These are phyloP conservation scores for Zygothrica quintamaculata DNA, from an alignment of 2,888 invertebrate species.

Conservation along the genomic window DNA sequence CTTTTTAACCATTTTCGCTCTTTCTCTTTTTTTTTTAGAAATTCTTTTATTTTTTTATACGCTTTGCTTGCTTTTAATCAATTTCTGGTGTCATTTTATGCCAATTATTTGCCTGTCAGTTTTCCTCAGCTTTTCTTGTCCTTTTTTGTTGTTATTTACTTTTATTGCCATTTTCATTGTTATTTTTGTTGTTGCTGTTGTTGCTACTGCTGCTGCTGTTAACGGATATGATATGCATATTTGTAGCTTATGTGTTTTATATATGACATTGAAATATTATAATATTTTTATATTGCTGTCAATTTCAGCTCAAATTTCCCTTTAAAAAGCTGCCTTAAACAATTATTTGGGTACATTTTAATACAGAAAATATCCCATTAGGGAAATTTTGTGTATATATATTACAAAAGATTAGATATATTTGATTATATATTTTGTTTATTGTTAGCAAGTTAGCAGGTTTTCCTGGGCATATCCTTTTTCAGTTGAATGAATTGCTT, in stretches of 20 bases:
- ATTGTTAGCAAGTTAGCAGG: too few species aligned
- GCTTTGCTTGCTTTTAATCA: constrained; percentile 60
- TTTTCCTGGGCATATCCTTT: too few species aligned
- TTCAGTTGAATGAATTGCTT: too few species aligned
- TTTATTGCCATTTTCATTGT: constrained; percentile 2
- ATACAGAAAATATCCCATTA: too few species aligned
- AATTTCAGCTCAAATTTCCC: too few species aligned
- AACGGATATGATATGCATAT: constrained; percentile 42
- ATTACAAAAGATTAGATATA: too few species aligned
- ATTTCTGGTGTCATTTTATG: constrained; percentile 72
- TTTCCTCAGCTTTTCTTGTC: constrained; percentile 9
- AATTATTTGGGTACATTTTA: too few species aligned
- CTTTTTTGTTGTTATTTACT: constrained; percentile 13
- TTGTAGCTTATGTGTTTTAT: constrained; percentile 18
- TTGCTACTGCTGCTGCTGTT: constrained; percentile 2
- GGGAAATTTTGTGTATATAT: too few species aligned
- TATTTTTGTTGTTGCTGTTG: constrained; percentile 17
- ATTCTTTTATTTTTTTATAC: constrained; percentile 20
- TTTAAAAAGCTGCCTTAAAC: too few species aligned
- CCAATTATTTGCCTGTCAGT: constrained; percentile 66
- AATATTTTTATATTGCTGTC: too few species aligned
- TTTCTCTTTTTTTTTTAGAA: constrained; percentile 12
- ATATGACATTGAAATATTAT: background rate
- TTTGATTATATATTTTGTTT: too few species aligned
- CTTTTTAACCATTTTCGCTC: background rate